Base-by-base conservation (phyloP, 2,797 vertebrate genomes). In the Silurus aristotelis region DNA sequence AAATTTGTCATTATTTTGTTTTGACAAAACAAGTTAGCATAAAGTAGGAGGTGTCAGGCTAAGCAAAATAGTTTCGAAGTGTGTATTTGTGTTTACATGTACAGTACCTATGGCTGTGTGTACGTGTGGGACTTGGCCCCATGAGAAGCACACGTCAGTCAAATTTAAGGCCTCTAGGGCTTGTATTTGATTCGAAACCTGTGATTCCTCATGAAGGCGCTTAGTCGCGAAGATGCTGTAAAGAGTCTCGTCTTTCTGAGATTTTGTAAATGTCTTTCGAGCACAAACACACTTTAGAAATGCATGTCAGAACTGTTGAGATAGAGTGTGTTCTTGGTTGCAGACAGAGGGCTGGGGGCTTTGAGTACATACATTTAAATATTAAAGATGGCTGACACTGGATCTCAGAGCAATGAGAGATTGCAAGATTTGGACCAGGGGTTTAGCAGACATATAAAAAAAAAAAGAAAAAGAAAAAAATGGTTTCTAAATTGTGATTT, bases 1-100 rank as follows among this genome's bases (percentile, higher is more conserved):
- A 89, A 93, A 93, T 93, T 92, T 93, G 93, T 94, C 92, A 92
- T 95, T 95, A 94, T 94, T 94, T 95, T 95, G 94, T 95, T 95
- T 95, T 96, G 94, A 95, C 95, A 95, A 95, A 96, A 95, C 95
- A 94, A 93, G 93, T 95, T 96, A 95, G 93, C 91, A 93, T 94
- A 91, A 94, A 94, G 93, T 93, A 92, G 88, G 91, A 92, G 92
- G 93, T 93, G 91, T 93, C 89, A 92, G 92, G 92, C 92, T 86
- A 94, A 92, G 92, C 92, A 91, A 94, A 61, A 94, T 92, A 89
- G 89, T 86, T 89, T 80, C 90, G 86, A 91, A 90, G 90, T 91
- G 91, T 91, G 89, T 89, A 89, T 91, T 86, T 91, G 89, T 68
- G 48, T 70, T n/a, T 38, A 38, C 19, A 43, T 43, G 76, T 78